Conservation (phyloP, 2,888 invertebrate species). For the Tipula helvola region DNA sequence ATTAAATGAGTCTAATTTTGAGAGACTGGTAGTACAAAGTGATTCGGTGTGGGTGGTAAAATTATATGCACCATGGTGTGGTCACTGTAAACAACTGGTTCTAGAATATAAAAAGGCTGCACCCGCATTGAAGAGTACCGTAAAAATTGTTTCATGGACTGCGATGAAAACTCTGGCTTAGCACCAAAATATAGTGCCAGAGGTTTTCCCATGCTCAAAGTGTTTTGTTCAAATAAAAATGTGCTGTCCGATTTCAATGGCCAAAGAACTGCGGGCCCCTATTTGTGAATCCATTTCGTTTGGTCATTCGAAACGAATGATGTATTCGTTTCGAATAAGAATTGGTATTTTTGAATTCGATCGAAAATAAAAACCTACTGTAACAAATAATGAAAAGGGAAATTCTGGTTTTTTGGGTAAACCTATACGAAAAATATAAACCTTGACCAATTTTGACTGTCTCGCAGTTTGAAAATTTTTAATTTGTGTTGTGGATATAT, state of each 20-base stretch:
- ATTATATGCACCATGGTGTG: conserved; percentile 90
- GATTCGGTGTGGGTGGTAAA: conserved; percentile 92
- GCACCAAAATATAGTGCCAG: conserved; percentile 67
- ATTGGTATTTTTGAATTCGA: no score
- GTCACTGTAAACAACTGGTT: conserved; percentile 77
- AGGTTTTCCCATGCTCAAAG: conserved; percentile 94
- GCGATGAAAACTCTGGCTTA: conserved; percentile 74
- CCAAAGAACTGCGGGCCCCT: conserved; percentile 74
- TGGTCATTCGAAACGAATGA: no score
- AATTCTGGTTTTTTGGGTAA: no score
- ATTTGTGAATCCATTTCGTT: no score
- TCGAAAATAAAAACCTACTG: no score
- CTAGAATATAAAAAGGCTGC: conserved; percentile 94
- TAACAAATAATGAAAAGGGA: no score
- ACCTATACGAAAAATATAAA: no score
- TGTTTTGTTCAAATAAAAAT: conserved; percentile 75
- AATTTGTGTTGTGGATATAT: no score
- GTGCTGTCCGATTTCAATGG: conserved; percentile 77
- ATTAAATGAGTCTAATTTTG: conserved; percentile 78
- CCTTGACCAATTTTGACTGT: no score
- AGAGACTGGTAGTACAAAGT: conserved; percentile 65
- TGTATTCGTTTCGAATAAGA: no score
- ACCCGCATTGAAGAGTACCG: conserved; percentile 75
- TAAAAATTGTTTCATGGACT: conserved; percentile 91
- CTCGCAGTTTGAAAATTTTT: no score